Percentiles rank a stretch among this genome's conserved stretches.
Evolutionary conservation across 2,888 invertebrate species (phyloP).

Genomic region (Hydropsyche betteni): DNA sequence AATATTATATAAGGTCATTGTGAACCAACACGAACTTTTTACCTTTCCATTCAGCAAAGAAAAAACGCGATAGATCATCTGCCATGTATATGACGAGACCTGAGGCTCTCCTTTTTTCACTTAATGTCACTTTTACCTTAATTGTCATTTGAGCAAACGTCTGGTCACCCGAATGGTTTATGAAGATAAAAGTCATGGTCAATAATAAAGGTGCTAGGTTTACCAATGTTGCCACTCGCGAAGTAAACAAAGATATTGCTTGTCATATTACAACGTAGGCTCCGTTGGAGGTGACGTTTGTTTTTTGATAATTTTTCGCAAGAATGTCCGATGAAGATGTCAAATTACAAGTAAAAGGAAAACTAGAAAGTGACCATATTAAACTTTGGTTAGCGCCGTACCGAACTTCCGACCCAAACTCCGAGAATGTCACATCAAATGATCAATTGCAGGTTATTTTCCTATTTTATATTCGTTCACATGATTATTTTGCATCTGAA

Average conservation of each 20-base stretch:
- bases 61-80: no score
- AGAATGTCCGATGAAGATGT: conserved; percentile 23
- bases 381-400: conserved; percentile 20
- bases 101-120: no score
- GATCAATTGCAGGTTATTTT: no score
- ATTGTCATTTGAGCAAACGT: no score
- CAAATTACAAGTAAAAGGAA: conserved; percentile 1
- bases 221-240: not conserved
- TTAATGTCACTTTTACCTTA: no score
- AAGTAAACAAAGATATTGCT: conserved; percentile 35
- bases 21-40: no score
- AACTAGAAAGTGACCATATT: not conserved
- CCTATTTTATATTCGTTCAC: no score
- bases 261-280: not conserved
- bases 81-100: no score
- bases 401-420: not conserved
- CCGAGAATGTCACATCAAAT: not conserved
- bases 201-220: not conserved
- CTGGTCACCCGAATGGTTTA: not conserved
- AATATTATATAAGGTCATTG: no score
- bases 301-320: not conserved
- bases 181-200: not conserved
- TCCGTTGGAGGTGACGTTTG: not conserved
- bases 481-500: no score
- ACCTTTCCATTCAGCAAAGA: no score